A percentile compares a stretch with the other conserved stretches of the same genome.
Conservation (phyloP, 2,113 vertebrate species). For the Ivindomyrus marchei region DNA sequence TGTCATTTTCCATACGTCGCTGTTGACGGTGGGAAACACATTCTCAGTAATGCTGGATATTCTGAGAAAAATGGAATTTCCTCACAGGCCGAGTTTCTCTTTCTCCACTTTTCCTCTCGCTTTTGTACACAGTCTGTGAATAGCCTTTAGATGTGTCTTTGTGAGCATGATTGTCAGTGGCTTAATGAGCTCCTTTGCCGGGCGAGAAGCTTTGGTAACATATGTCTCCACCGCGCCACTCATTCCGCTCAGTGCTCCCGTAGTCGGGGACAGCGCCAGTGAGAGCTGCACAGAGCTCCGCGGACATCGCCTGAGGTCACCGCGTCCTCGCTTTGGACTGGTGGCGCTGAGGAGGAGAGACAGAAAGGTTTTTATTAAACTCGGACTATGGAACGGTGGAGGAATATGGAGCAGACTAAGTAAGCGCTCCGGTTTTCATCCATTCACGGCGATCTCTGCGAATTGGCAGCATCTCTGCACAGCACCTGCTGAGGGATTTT, state of each 20-base stretch:
- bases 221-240: conserved; percentile 51
- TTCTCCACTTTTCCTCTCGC: conserved; percentile 49
- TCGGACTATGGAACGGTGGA: not conserved
- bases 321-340: not conserved
- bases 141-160: conserved; percentile 61
- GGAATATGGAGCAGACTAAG: conserved; percentile 7
- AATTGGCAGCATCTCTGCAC: not conserved
- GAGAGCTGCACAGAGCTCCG: not conserved
- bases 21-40: not conserved
- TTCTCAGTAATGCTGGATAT: not conserved
- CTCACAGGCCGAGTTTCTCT: conserved; percentile 24
- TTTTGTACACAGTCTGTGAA: conserved; percentile 55
- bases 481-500: not conserved
- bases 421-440: conserved; percentile 2
- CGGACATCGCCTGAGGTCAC: not conserved
- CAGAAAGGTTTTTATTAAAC: not conserved
- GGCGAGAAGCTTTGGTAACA: conserved; percentile 58
- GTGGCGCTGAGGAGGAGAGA: not conserved
- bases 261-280: not conserved
- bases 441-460: not conserved
- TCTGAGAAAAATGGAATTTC: conserved; percentile 24
- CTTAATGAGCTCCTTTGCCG: conserved; percentile 69
- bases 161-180: conserved; percentile 66
- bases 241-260: conserved; percentile 23
- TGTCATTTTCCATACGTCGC: not conserved